Conservation (phyloP, 2,797 vertebrate species). For the Pempheris klunzingeri region DNA sequence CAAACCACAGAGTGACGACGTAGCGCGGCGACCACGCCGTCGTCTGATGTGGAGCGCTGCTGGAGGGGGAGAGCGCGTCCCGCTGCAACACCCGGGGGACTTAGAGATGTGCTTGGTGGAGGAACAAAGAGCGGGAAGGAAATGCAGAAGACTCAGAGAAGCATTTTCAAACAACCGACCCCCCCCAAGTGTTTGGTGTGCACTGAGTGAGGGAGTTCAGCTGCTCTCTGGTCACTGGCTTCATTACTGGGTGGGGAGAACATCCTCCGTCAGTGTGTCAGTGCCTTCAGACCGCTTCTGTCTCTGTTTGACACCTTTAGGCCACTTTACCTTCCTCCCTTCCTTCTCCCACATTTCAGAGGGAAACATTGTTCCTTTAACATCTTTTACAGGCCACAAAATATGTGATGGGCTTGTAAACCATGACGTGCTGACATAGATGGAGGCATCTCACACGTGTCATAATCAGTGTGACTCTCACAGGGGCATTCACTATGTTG, state of each 20-base stretch:
- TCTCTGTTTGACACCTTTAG: not conserved
- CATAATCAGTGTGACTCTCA: too few relatives aligned
- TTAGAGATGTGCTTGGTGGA: slow-evolving; percentile 69
- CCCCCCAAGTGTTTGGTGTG: slow-evolving; percentile 32
- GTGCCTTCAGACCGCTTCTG: not conserved
- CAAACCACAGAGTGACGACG: slow-evolving; percentile 52
- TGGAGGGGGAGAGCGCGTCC: slow-evolving; percentile 70
- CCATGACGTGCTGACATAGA: too few relatives aligned
- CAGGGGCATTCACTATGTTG: too few relatives aligned
- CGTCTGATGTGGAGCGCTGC: slow-evolving; percentile 70
- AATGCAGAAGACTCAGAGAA: slow-evolving; percentile 72
- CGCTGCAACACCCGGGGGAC: slow-evolving; percentile 72
- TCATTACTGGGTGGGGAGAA: slow-evolving; percentile 5
- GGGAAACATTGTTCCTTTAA: not conserved
- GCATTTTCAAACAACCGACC: slow-evolving; percentile 63
- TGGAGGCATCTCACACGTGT: too few relatives aligned
- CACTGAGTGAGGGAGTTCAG: slow-evolving; percentile 36
- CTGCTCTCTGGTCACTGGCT: slow-evolving; percentile 38
- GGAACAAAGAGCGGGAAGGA: slow-evolving; percentile 83
- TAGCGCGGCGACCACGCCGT: slow-evolving; percentile 41
- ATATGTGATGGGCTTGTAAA: not conserved
- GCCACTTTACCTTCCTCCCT: not conserved
- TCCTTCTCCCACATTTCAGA: not conserved
- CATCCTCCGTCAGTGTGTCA: not conserved
- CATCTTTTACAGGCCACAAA: not conserved